These are phyloP conservation scores for Whitmania pigra DNA, from an alignment of 1,140 invertebrate species.

Conservation along the genomic window DNA sequence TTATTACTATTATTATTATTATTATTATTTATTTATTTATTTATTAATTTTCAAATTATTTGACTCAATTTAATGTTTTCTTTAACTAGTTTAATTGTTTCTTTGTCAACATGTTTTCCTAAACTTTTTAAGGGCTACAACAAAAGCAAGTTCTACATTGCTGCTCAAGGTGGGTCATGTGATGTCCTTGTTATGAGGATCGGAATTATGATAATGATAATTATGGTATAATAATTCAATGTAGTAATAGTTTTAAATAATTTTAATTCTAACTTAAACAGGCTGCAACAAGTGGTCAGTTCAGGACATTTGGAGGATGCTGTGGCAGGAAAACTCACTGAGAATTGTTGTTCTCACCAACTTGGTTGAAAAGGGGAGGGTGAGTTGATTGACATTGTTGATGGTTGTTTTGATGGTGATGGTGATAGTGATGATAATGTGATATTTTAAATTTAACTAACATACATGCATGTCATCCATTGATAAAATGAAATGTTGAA, in stretches of 20 bases:
- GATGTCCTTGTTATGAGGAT: background rate
- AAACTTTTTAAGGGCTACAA: conserved; percentile 18
- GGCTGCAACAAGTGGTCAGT: conserved; percentile 31
- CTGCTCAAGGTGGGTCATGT: conserved; percentile 8
- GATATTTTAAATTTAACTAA: background rate
- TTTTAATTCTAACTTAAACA: background rate
- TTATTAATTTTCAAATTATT: too few species aligned
- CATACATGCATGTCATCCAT: background rate
- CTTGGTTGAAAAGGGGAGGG: conserved; percentile 28
- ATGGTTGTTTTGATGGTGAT: background rate
- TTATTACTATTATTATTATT: too few species aligned
- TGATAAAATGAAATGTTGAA: too few species aligned
- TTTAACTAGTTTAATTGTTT: too few species aligned
- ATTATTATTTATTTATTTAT: too few species aligned
- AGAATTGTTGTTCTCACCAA: conserved; percentile 32
- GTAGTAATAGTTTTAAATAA: too few species aligned
- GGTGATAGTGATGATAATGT: background rate
- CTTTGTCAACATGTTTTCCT: background rate
- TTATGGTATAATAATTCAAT: too few species aligned
- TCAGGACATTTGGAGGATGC: conserved; percentile 31
- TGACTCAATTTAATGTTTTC: too few species aligned
- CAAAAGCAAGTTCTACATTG: conserved; percentile 13
- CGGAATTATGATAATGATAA: too few species aligned
- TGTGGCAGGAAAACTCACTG: conserved; percentile 27
- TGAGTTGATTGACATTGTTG: too few species aligned